Evolutionary conservation across 2,888 invertebrate genomes (phyloP).

Genomic region (Leptura quadrifasciata): DNA sequence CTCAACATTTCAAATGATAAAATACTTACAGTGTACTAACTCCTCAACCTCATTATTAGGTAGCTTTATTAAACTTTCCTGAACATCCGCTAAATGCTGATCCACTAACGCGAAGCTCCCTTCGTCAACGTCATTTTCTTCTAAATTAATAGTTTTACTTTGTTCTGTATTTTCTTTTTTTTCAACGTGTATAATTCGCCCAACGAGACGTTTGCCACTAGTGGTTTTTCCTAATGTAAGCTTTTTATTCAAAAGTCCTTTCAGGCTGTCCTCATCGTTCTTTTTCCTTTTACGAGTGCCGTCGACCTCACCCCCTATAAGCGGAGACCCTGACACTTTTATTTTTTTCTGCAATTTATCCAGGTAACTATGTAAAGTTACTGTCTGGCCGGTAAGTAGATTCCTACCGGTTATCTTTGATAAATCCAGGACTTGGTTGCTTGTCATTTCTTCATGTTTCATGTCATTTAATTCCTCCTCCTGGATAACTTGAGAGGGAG

Average conservation of each 20-base stretch:
- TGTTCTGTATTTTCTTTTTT: conserved; percentile 44
- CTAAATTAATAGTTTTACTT: background rate
- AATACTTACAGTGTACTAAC: background rate
- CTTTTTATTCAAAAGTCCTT: conserved; percentile 62
- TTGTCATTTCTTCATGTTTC: background rate
- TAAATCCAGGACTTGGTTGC: conserved; percentile 45
- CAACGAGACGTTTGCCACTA: conserved; percentile 62
- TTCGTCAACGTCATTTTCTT: background rate
- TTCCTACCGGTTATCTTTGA: conserved; percentile 61
- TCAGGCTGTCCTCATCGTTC: conserved; percentile 46
- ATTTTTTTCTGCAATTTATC: conserved; percentile 57
- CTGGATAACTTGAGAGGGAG: conserved; percentile 15
- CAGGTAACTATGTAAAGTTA: conserved; percentile 62
- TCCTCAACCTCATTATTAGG: background rate
- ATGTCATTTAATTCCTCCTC: background rate
- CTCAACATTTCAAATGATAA: no score
- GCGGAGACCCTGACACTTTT: background rate
- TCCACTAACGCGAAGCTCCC: background rate
- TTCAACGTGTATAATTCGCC: conserved; percentile 62
- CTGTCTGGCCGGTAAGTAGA: conserved; percentile 63
- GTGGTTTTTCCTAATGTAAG: conserved; percentile 62
- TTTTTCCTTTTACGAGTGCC: conserved; percentile 10
- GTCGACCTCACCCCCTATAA: background rate
- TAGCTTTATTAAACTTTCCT: background rate
- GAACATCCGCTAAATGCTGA: background rate